Conservation (phyloP, 2,113 vertebrate genomes). For the Callospermophilus lateralis region DNA sequence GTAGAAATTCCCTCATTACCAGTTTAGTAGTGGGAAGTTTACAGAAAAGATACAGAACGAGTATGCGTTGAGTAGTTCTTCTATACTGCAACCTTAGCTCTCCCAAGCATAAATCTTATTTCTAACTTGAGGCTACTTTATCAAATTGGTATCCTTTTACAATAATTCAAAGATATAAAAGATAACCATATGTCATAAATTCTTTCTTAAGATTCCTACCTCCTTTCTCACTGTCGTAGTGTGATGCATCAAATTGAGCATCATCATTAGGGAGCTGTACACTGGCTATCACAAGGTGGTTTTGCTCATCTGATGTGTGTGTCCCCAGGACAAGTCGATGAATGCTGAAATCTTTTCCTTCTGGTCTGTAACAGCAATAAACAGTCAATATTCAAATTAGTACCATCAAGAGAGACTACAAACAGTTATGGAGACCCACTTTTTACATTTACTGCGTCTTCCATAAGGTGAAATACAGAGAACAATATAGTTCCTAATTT, state of each 20-base stretch:
- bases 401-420: background rate
- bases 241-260: slow-evolving; percentile 98
- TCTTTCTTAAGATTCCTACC: slow-evolving; percentile 86
- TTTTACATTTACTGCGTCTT: background rate
- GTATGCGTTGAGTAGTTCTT: background rate
- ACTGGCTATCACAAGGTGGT: slow-evolving; percentile 97
- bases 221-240: slow-evolving; percentile 99
- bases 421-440: background rate
- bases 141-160: background rate
- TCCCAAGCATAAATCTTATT: slow-evolving; percentile 24
- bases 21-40: slow-evolving; percentile 4
- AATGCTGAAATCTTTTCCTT: slow-evolving; percentile 99
- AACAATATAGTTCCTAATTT: background rate
- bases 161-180: slow-evolving; percentile 46
- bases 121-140: slow-evolving; percentile 2
- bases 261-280: slow-evolving; percentile 99
- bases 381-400: slow-evolving; percentile 47
- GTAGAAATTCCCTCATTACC: background rate
- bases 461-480: background rate
- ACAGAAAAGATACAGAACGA: slow-evolving; percentile 19
- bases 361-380: slow-evolving; percentile 90
- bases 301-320: slow-evolving; percentile 98
- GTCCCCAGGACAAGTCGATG: slow-evolving; percentile 97
- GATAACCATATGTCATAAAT: background rate
- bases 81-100: slow-evolving; percentile 13